These are phyloP conservation scores for Caenorhabditis sinica DNA, from an alignment of 2,888 invertebrate genomes.

Conservation along the genomic window DNA sequence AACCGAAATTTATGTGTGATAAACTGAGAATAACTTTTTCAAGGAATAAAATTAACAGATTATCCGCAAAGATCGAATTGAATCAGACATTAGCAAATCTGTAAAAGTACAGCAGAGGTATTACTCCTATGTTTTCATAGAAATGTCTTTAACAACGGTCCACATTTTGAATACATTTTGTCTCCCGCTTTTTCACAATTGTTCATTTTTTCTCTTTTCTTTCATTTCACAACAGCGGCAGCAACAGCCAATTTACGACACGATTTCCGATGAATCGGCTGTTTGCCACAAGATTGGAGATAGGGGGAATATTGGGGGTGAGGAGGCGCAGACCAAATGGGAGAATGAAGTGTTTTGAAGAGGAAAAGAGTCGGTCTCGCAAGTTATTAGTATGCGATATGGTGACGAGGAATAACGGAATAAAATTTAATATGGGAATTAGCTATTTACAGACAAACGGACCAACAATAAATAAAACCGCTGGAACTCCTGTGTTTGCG, in stretches of 20 bases:
- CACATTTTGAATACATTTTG: neutral
- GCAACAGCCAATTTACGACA: slow-evolving; percentile 28
- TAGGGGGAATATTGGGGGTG: neutral
- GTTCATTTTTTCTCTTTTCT: neutral
- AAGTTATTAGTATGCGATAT: slow-evolving; percentile 21
- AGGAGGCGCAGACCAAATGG: slow-evolving; percentile 7
- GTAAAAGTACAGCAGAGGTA: too few species aligned
- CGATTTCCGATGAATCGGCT: slow-evolving; percentile 34
- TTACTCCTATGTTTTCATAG: too few species aligned
- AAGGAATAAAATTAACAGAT: too few species aligned
- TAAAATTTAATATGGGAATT: neutral
- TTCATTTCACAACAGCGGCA: slow-evolving; percentile 3
- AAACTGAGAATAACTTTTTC: too few species aligned
- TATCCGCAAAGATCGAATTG: too few species aligned
- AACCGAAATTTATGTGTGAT: too few species aligned
- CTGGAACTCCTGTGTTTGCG: too few species aligned
- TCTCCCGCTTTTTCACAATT: neutral
- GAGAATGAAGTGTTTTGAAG: neutral
- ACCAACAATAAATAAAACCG: too few species aligned
- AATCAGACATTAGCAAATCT: too few species aligned
- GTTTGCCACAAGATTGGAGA: slow-evolving; percentile 20
- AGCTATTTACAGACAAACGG: too few species aligned
- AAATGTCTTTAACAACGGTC: too few species aligned
- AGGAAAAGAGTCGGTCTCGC: slow-evolving; percentile 12
- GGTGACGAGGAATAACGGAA: neutral